A percentile compares a stretch with the other conserved stretches of the same genome.
These are phyloP conservation scores for Antheraea mylitta DNA, from an alignment of 1,140 invertebrate species.

Conservation along the genomic window DNA sequence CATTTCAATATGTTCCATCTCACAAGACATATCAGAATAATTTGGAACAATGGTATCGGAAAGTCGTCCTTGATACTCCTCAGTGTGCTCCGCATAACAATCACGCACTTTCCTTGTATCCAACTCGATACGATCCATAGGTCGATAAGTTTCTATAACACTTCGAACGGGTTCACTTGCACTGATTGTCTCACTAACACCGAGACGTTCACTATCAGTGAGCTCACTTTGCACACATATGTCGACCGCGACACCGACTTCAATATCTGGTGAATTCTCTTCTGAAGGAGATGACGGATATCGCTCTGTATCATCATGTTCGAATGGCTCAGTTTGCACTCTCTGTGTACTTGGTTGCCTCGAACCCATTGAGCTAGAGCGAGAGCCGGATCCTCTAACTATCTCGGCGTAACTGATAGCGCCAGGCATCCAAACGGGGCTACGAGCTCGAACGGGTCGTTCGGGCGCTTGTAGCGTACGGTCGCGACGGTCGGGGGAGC, in stretches of 20 bases:
- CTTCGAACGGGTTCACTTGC: constrained; percentile 33
- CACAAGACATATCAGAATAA: background rate
- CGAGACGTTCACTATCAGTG: constrained; percentile 22
- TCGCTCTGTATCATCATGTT: constrained; percentile 3
- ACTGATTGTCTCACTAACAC: constrained; percentile 32
- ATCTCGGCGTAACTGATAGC: constrained; percentile 84
- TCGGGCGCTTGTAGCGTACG: constrained; percentile 60
- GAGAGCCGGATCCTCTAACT: constrained; percentile 80
- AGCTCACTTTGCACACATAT: constrained; percentile 28
- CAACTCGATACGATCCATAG: constrained; percentile 7
- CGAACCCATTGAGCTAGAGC: constrained; percentile 48
- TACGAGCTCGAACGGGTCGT: constrained; percentile 60
- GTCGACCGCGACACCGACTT: constrained; percentile 27
- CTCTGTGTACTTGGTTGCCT: constrained; percentile 22
- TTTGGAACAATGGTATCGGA: constrained; percentile 4
- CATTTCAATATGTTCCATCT: constrained; percentile 7
- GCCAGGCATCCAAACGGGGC: constrained; percentile 84
- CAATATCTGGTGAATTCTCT: background rate
- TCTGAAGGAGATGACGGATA: constrained; percentile 14
- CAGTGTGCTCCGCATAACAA: constrained; percentile 16
- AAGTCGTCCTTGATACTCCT: constrained; percentile 13
- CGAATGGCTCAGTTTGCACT: constrained; percentile 4
- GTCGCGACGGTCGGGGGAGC: constrained; percentile 36
- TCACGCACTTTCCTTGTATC: constrained; percentile 20
- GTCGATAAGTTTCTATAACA: constrained; percentile 19